Evolutionary conservation across 2,888 invertebrate genomes (phyloP).

Genomic region (Aradus depressus): DNA sequence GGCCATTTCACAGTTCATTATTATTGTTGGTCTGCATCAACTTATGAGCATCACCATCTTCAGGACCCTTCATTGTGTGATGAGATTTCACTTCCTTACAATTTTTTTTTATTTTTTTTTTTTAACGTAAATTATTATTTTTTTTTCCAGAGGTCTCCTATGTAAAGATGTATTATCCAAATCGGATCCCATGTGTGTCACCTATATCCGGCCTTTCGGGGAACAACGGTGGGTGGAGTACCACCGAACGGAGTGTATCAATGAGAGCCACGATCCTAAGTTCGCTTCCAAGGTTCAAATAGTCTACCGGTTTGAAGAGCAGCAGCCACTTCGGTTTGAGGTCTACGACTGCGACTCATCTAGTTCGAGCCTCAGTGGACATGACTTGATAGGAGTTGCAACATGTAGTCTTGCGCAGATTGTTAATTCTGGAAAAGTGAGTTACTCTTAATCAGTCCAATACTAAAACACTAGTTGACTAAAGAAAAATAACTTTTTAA

Average conservation of each 20-base stretch:
- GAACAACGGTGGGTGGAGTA: constrained; percentile 36
- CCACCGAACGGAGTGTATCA: constrained; percentile 39
- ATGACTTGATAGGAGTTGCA: constrained; percentile 43
- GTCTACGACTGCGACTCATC: constrained; percentile 38
- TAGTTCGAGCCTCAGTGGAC: constrained; percentile 34
- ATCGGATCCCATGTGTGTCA: constrained; percentile 44
- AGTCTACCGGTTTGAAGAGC: constrained; percentile 46
- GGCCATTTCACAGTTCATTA: too few species aligned
- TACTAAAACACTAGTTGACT: too few species aligned
- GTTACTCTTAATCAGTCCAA: too few species aligned
- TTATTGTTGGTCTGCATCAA: too few species aligned
- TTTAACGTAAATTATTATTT: constrained; percentile 3
- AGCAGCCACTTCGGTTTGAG: constrained; percentile 44
- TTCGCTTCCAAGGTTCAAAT: constrained; percentile 44
- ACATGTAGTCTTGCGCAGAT: constrained; percentile 44
- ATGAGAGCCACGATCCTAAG: constrained; percentile 41
- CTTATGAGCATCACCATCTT: too few species aligned
- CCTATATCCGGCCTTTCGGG: constrained; percentile 37
- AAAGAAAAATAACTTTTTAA: too few species aligned
- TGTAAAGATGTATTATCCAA: constrained; percentile 44
- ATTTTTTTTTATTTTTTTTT: background rate
- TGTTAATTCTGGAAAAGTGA: constrained; percentile 30
- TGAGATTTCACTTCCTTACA: background rate
- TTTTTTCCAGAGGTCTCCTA: constrained; percentile 36
- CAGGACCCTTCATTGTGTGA: too few species aligned